Evolutionary conservation across 2,888 invertebrate genomes (phyloP).

Genomic region (Eupithecia subfuscata): DNA sequence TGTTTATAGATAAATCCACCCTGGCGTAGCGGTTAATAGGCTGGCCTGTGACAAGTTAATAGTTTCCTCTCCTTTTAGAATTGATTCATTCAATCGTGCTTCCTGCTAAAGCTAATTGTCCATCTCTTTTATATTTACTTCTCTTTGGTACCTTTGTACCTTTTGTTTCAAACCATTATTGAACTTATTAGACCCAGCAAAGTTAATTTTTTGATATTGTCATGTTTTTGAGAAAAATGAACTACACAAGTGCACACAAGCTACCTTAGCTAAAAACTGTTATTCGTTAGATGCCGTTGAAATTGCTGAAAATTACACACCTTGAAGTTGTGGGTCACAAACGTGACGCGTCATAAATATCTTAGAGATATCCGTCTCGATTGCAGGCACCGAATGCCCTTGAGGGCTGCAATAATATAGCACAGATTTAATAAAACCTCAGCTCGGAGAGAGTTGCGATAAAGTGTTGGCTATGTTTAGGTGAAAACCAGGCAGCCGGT

Average conservation of each 20-base stretch:
- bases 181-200: neutral
- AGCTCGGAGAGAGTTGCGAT: conserved; percentile 67
- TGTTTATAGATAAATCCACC: conserved; percentile 71
- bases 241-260: neutral
- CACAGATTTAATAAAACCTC: conserved; percentile 74
- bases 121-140: conserved; percentile 44
- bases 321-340: conserved; percentile 28
- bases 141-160: conserved; percentile 10
- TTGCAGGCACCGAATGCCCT: conserved; percentile 64
- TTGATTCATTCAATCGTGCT: conserved; percentile 53
- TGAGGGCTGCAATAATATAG: conserved; percentile 68
- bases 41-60: conserved; percentile 76
- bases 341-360: conserved; percentile 49
- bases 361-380: conserved; percentile 56
- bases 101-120: conserved; percentile 53
- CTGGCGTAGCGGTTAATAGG: conserved; percentile 69
- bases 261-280: neutral
- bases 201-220: neutral
- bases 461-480: conserved; percentile 64
- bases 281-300: conserved; percentile 14
- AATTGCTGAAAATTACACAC: conserved; percentile 33
- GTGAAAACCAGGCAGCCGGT: conserved; percentile 13
- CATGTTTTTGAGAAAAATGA: neutral
- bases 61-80: conserved; percentile 74
- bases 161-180: neutral